These are phyloP conservation scores for Leucopsar rothschildi DNA, from an alignment of 2,113 vertebrate genomes.

Conservation along the genomic window DNA sequence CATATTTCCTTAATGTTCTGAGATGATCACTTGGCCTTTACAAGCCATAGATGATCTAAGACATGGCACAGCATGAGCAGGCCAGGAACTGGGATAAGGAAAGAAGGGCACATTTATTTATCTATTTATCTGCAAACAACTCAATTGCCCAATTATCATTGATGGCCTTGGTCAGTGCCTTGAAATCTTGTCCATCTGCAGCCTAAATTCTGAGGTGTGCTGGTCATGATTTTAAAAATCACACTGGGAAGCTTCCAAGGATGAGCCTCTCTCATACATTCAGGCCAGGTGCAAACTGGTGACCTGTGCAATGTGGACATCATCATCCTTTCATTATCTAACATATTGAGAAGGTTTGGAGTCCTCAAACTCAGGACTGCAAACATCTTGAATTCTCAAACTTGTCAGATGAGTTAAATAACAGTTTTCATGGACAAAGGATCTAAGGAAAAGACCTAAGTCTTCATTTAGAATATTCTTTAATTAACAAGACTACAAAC, in stretches of 20 bases:
- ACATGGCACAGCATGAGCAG: accelerated
- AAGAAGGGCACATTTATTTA: not conserved
- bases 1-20: not conserved
- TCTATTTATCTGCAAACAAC: not conserved
- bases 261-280: not conserved
- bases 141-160: no score
- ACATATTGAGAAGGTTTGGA: not conserved
- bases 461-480: not conserved
- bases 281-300: not conserved
- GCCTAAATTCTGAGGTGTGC: not conserved
- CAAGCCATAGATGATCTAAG: not conserved
- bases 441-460: not conserved
- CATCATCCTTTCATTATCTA: not conserved
- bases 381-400: not conserved
- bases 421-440: not conserved
- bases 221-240: not conserved
- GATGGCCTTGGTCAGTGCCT: not conserved
- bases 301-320: not conserved
- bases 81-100: not conserved
- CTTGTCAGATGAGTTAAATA: not conserved
- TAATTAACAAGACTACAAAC: not conserved
- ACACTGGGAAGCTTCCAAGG: not conserved
- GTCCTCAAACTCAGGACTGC: not conserved
- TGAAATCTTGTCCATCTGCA: not conserved
- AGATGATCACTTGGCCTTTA: not conserved